phyloP scores from a whole-genome alignment of 2,113 vertebrate species.

The Chlamydotis undulata region DNA sequence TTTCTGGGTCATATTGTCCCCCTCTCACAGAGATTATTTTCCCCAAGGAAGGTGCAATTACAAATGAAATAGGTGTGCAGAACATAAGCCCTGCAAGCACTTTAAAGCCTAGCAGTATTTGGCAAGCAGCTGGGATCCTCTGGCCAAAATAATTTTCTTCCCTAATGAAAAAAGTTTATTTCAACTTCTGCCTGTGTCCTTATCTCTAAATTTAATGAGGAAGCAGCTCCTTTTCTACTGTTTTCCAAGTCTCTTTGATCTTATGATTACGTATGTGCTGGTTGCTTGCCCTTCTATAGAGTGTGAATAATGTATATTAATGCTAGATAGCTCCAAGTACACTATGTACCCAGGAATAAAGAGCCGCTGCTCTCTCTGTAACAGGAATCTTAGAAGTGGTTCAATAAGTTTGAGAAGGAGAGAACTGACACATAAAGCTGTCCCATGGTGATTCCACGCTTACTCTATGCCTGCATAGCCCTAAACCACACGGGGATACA shows the following conservation, averaged over 20 bases:
- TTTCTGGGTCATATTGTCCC: constrained; percentile 37
- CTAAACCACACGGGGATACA: background rate
- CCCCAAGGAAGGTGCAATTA: background rate
- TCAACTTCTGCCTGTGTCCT: background rate
- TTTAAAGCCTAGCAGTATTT: background rate
- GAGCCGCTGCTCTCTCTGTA: background rate
- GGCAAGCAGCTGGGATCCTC: background rate
- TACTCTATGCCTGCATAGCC: background rate
- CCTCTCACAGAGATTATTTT: background rate
- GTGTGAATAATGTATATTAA: background rate
- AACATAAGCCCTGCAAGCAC: background rate
- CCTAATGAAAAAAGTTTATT: constrained; percentile 5
- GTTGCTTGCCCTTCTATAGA: background rate
- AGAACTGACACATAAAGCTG: background rate
- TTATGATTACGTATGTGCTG: background rate
- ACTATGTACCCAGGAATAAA: background rate
- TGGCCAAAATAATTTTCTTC: background rate
- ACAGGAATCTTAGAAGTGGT: background rate
- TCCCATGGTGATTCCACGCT: background rate
- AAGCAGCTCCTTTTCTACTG: background rate
- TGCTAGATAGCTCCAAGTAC: background rate
- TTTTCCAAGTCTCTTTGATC: constrained; percentile 38
- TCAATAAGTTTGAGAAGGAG: background rate
- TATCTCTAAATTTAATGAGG: constrained; percentile 13
- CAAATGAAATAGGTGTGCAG: background rate